Conservation (phyloP, 2,113 vertebrate species). For the Peucedramus taeniatus region DNA sequence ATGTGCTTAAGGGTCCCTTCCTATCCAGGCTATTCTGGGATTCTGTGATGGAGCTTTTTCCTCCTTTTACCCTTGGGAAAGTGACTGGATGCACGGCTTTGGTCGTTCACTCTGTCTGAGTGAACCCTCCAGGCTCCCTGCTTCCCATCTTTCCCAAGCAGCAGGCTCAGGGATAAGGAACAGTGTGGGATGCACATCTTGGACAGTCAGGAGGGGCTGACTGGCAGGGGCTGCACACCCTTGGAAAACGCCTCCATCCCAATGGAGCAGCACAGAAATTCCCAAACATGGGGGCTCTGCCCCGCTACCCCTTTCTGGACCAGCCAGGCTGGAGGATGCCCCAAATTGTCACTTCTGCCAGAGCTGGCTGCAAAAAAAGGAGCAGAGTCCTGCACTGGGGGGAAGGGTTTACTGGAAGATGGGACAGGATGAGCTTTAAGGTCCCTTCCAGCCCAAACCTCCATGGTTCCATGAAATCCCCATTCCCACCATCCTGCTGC, state of each 20-base stretch:
- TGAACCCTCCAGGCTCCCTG: rapidly evolving
- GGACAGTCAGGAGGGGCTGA: rapidly evolving
- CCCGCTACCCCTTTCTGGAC: background rate
- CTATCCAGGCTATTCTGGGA: background rate
- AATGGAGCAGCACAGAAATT: rapidly evolving
- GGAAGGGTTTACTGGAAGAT: background rate
- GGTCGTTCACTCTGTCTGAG: rapidly evolving
- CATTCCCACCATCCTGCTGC: background rate
- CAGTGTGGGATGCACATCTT: rapidly evolving
- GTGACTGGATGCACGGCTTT: rapidly evolving
- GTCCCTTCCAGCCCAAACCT: background rate
- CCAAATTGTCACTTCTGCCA: background rate
- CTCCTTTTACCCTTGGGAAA: background rate
- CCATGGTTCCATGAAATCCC: background rate
- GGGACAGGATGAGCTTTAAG: background rate
- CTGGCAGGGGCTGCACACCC: background rate
- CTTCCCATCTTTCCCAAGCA: rapidly evolving
- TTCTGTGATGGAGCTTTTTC: rapidly evolving
- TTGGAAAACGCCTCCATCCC: rapidly evolving
- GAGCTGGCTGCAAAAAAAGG: background rate
- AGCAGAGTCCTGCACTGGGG: rapidly evolving
- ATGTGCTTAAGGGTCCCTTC: background rate
- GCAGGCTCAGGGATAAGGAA: background rate
- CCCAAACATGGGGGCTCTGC: background rate
- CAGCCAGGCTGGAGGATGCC: background rate